Percentiles rank a stretch among this genome's conserved stretches.
Evolutionary conservation across 2,888 invertebrate species (phyloP).

Genomic region (Limnephilus marmoratus): DNA sequence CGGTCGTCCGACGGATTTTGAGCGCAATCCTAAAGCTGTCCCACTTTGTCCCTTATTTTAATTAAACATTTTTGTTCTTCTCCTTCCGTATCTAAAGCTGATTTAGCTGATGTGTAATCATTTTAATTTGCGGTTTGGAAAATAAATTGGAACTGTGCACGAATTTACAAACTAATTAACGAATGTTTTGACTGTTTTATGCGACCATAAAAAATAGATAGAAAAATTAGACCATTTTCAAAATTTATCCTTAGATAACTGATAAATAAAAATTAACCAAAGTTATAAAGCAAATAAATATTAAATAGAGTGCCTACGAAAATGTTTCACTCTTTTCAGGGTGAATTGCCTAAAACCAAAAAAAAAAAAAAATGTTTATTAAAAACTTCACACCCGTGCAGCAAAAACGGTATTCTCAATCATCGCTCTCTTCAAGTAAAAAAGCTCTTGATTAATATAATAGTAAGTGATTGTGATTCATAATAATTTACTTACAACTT

Average conservation of each 20-base stretch:
- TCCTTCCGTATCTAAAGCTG: not conserved
- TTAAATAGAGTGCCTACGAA: no score
- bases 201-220: not conserved
- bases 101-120: not conserved
- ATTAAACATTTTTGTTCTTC: conserved; percentile 24
- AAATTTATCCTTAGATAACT: not conserved
- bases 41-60: conserved; percentile 13
- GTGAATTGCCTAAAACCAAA: no score
- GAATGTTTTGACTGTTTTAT: not conserved
- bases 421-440: no score
- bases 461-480: no score
- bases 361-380: no score
- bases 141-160: not conserved
- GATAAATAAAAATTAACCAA: no score
- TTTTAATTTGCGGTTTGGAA: not conserved
- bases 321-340: no score
- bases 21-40: not conserved
- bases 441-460: no score
- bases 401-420: no score
- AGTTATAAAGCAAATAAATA: no score
- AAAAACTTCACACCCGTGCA: no score
- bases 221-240: not conserved
- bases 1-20: not conserved
- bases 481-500: no score
- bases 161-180: not conserved